phyloP scores from a whole-genome alignment of 1,140 invertebrate species.

The Nebria ingens region DNA sequence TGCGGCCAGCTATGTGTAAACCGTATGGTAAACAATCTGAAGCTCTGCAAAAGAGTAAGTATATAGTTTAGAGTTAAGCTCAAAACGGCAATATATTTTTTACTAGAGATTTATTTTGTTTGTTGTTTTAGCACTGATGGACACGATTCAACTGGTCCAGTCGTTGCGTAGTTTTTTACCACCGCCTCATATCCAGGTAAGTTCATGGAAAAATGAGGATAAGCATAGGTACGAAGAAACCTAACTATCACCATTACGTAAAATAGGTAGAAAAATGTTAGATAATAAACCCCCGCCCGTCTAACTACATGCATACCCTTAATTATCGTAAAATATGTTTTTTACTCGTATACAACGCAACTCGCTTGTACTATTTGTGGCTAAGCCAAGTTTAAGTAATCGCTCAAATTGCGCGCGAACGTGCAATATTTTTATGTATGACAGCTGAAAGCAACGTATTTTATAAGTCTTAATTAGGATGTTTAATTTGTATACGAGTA shows the following conservation, averaged over 20 bases:
- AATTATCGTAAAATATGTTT: background rate
- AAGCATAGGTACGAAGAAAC: constrained; percentile 50
- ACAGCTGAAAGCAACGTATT: background rate
- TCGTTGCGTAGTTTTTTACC: constrained; percentile 71
- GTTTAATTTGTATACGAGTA: too few relatives aligned
- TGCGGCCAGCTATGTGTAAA: constrained; percentile 76
- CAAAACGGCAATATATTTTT: too few relatives aligned
- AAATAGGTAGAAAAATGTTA: background rate
- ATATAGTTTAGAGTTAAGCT: too few relatives aligned
- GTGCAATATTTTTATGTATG: constrained; percentile 1
- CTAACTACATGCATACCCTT: background rate
- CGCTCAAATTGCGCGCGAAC: background rate
- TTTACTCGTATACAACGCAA: constrained; percentile 5
- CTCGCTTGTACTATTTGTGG: background rate
- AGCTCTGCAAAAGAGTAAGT: constrained; percentile 73
- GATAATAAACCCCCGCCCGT: constrained; percentile 1
- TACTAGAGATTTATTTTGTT: constrained; percentile 9
- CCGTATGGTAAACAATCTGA: constrained; percentile 81
- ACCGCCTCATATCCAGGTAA: constrained; percentile 73
- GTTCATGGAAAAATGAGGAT: constrained; percentile 79
- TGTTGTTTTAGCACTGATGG: constrained; percentile 53
- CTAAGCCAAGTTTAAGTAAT: background rate
- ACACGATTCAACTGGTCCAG: constrained; percentile 76
- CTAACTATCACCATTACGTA: constrained; percentile 15
- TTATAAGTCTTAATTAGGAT: too few relatives aligned